Evolutionary conservation across 2,113 vertebrate species (phyloP).

Genomic region (Apodemus speciosus): DNA sequence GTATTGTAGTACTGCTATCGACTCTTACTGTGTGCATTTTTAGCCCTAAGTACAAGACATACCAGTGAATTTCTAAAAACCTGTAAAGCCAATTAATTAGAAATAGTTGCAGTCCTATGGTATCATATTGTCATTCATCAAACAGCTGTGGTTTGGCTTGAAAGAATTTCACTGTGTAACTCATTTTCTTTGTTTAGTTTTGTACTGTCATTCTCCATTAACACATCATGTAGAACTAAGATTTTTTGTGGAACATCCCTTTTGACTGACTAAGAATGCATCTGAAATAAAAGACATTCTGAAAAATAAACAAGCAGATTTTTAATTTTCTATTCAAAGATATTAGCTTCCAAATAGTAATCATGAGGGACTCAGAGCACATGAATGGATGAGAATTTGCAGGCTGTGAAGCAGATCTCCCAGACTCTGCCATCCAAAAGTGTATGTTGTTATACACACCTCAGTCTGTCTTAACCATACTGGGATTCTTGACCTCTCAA

Average conservation of each 20-base stretch:
- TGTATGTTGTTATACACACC: not conserved
- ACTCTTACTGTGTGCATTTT: slow-evolving; percentile 72
- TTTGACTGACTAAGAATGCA: slow-evolving; percentile 70
- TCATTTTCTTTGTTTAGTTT: slow-evolving; percentile 40
- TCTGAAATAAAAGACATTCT: slow-evolving; percentile 54
- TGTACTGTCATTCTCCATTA: slow-evolving; percentile 73
- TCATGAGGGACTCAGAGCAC: not conserved
- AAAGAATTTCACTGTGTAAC: slow-evolving; percentile 59
- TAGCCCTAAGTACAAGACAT: slow-evolving; percentile 75
- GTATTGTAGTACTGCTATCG: slow-evolving; percentile 55
- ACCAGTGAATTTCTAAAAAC: slow-evolving; percentile 74
- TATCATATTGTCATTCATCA: slow-evolving; percentile 71
- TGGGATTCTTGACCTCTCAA: not conserved
- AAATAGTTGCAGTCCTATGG: slow-evolving; percentile 64
- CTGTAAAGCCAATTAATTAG: slow-evolving; percentile 79
- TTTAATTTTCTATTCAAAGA: slow-evolving; percentile 47
- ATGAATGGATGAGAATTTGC: not conserved
- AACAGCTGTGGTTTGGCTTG: slow-evolving; percentile 79
- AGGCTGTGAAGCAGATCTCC: not conserved
- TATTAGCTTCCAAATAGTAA: not conserved
- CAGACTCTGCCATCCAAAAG: not conserved
- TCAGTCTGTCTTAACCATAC: not conserved
- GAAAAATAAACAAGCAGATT: slow-evolving; percentile 34
- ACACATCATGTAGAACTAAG: slow-evolving; percentile 64
- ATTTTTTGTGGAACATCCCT: slow-evolving; percentile 69